Base-by-base conservation (phyloP, 2,888 invertebrate species). In the Lepas anatifera region DNA sequence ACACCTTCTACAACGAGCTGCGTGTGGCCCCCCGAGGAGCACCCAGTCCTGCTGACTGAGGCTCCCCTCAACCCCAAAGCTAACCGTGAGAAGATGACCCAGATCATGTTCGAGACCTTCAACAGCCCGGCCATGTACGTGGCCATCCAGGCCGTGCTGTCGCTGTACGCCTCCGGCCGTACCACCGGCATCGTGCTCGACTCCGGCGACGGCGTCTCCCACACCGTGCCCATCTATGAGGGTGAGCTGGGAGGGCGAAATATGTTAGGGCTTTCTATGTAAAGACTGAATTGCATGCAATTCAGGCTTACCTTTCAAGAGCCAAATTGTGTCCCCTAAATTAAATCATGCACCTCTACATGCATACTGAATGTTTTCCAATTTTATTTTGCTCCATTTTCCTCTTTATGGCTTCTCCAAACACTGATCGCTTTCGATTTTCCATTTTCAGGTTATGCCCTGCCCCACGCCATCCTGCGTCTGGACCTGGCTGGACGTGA, bases 1-100 rank as follows among this genome's bases (percentile, higher is more conserved):
- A 96, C 85, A 95, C 95, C 79, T 95, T 95, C 88, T 96, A 96
- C 89, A 95, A 96, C 81, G 94, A 95, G 82, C 86, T 96, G 80
- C 88, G 95, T 82, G 95, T 95, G 70, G 95, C 95, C 70, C 95
- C 95, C 95, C 73, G 94, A 95, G 82, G 94, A 94, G 82, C 94
- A 95, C 81, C 94, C 94, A 71, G 92, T 94, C 77, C 87, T 95
- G 77, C 85, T 93, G 77, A 95, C 94, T 74, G 95, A 95, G 83
- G 93, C 94, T 74, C 94, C 94, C 73, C 86, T 94, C 77, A 95
- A 95, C 83, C 95, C 95, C 76, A 95, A 95, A 82, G 93, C 93
- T 76, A 95, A 95, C 85, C 86, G 95, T 76, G 95, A 95, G 81
- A 95, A 94, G 86, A 95, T 95, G 94, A 94, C 94, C 73, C 81